phyloP scores from a whole-genome alignment of 35 echinoderm and acorn worm genomes.

The Apostichopus parvimensis region DNA sequence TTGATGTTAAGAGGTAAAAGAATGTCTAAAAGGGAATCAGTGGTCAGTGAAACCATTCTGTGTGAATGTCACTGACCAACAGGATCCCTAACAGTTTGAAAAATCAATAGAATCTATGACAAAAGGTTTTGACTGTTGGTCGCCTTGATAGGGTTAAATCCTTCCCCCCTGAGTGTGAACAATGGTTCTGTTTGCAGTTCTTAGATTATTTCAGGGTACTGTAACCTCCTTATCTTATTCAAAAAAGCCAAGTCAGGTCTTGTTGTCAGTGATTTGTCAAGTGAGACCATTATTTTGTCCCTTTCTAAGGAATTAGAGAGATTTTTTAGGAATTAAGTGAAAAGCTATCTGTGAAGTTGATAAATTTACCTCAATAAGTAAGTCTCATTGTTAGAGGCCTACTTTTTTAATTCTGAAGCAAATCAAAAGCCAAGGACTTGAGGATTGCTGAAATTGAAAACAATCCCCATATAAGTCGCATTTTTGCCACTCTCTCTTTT shows the following conservation, averaged over 20 bases:
- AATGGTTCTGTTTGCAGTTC: neutral
- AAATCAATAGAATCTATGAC: neutral
- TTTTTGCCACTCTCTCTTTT: neutral
- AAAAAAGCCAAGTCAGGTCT: neutral
- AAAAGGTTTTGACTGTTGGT: constrained; percentile 4
- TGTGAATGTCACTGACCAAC: neutral
- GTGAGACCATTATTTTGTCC: neutral
- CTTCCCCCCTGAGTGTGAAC: neutral
- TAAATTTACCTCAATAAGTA: neutral
- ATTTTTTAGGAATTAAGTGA: neutral
- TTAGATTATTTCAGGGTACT: neutral
- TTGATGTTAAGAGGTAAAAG: neutral
- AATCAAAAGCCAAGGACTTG: neutral
- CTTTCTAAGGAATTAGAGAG: neutral
- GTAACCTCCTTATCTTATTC: neutral
- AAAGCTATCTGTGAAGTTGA: neutral
- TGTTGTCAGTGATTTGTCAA: neutral
- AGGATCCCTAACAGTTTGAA: neutral
- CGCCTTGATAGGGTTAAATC: neutral
- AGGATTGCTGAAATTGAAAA: neutral
- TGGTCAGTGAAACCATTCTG: neutral
- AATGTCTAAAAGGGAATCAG: neutral
- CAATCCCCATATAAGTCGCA: neutral
- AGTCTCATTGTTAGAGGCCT: neutral
- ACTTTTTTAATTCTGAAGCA: neutral